phyloP scores from a whole-genome alignment of 2,888 invertebrate species.

The Stenolophus ochropezus region DNA sequence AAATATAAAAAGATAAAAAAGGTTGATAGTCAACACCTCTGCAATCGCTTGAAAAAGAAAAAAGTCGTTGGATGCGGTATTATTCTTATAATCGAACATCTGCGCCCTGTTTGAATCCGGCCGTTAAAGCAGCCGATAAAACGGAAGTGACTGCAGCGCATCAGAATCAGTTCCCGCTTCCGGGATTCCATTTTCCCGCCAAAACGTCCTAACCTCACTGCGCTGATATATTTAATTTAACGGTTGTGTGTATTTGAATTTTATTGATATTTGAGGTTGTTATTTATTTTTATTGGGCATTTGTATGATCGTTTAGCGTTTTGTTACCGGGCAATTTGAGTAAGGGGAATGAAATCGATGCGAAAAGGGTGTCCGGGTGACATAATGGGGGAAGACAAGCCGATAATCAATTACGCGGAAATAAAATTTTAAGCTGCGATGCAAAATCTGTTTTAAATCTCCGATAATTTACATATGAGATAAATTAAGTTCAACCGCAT shows the following conservation, averaged over 20 bases:
- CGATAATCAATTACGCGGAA: neutral
- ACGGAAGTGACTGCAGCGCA: constrained; percentile 28
- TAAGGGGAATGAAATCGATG: neutral
- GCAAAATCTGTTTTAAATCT: neutral
- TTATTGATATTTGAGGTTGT: constrained; percentile 35
- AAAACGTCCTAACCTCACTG: neutral
- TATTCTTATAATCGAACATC: constrained; percentile 44
- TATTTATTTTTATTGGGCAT: constrained; percentile 28
- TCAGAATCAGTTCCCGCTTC: constrained; percentile 10
- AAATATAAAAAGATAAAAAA: neutral
- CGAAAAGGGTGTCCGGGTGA: neutral
- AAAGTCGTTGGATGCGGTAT: constrained; percentile 7
- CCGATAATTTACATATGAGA: neutral
- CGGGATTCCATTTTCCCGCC: neutral
- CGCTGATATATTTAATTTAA: constrained; percentile 21
- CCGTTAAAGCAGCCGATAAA: constrained; percentile 31
- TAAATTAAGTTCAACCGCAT: neutral
- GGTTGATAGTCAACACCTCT: neutral
- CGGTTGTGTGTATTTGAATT: constrained; percentile 37
- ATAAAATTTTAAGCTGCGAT: neutral
- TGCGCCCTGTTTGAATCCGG: constrained; percentile 19
- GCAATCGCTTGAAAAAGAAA: neutral
- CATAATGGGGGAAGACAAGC: neutral
- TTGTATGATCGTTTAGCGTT: constrained; percentile 25
- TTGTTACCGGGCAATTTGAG: constrained; percentile 13